Conservation (phyloP, 2,797 vertebrate genomes). For the Sylvia borin region DNA sequence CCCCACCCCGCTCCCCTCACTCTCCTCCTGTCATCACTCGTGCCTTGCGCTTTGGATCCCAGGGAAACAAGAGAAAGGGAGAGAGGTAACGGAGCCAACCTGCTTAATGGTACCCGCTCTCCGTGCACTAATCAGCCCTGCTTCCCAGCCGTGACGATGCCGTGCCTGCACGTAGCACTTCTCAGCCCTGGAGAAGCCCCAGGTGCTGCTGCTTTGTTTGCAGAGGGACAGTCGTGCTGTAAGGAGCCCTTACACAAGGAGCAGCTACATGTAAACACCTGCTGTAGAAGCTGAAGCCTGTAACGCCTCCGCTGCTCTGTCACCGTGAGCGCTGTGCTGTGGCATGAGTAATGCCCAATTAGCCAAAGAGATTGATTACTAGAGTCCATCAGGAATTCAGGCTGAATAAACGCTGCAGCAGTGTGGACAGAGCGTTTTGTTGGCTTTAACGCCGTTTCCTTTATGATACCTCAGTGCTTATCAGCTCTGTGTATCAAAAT, state of each 20-base stretch:
- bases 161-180: neutral
- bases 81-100: neutral
- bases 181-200: neutral
- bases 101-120: neutral
- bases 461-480: neutral
- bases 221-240: neutral
- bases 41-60: conserved; percentile 40
- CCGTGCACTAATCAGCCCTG: neutral
- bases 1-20: conserved; percentile 16
- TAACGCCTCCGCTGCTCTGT: neutral
- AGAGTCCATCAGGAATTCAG: conserved; percentile 12
- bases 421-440: neutral
- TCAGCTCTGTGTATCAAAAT: neutral
- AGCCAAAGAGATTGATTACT: conserved; percentile 29
- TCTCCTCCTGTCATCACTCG: conserved; percentile 35
- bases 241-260: neutral
- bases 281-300: neutral
- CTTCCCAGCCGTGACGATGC: neutral
- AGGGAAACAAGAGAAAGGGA: neutral
- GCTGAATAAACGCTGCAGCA: conserved; percentile 25
- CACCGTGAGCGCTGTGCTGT: neutral
- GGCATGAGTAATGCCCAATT: conserved; percentile 14
- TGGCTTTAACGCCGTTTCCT: conserved; percentile 3
- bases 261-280: neutral
- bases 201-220: neutral